Evolutionary conservation across 1,140 invertebrate genomes (phyloP).

Genomic region (Megathymus violae): DNA sequence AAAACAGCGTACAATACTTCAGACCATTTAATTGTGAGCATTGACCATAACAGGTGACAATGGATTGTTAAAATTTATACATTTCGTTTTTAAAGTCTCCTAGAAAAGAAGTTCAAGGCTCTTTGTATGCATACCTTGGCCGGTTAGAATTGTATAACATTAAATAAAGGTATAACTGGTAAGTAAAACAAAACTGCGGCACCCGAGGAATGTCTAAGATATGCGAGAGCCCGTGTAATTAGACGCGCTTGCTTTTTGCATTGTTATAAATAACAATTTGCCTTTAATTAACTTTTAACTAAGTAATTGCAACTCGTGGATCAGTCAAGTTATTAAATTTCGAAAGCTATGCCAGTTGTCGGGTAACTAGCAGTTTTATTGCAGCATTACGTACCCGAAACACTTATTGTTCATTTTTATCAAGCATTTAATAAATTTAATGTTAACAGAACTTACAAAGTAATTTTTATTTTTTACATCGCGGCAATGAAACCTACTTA

Average conservation of each 20-base stretch:
- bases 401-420: too few relatives aligned
- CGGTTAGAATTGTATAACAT: not conserved
- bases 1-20: not conserved
- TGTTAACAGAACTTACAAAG: too few relatives aligned
- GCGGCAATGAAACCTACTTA: not conserved
- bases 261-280: conserved; percentile 20
- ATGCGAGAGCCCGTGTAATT: conserved; percentile 22
- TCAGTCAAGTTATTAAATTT: conserved; percentile 18
- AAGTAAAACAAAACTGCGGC: conserved; percentile 19
- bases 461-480: too few relatives aligned
- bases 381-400: too few relatives aligned
- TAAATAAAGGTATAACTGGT: conserved; percentile 1
- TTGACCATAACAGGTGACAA: not conserved
- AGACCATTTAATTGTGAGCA: not conserved
- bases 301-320: conserved; percentile 15
- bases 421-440: too few relatives aligned
- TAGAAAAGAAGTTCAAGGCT: conserved; percentile 5
- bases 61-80: not conserved
- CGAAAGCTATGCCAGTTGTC: conserved; percentile 1
- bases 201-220: conserved; percentile 17
- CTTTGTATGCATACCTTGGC: not conserved
- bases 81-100: not conserved
- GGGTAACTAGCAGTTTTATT: not conserved
- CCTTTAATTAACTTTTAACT: conserved; percentile 26
- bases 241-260: conserved; percentile 29